Conservation (phyloP, 2,888 invertebrate genomes). For the Taenaris catops region DNA sequence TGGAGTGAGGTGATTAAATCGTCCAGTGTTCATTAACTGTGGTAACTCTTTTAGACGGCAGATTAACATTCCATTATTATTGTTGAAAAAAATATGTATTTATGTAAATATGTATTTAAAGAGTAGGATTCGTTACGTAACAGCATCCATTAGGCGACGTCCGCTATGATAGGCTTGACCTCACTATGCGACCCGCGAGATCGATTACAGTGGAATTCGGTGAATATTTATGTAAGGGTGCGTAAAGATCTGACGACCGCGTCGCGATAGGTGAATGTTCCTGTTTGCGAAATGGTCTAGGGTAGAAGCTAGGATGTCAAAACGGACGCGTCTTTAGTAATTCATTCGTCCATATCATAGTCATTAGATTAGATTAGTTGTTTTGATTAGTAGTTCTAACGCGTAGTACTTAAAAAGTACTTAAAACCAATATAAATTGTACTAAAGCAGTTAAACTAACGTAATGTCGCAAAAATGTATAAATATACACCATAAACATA, state of each 20-base stretch:
- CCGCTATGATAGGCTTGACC: too few relatives aligned
- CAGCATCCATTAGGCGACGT: constrained; percentile 16
- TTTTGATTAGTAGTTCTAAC: constrained; percentile 30
- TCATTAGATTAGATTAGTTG: constrained; percentile 58
- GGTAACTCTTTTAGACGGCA: constrained; percentile 39
- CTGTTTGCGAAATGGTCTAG: too few relatives aligned
- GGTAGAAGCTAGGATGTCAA: too few relatives aligned
- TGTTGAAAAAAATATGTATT: constrained; percentile 14
- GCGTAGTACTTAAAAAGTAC: constrained; percentile 68
- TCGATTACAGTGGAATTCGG: too few relatives aligned
- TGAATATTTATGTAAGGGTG: too few relatives aligned
- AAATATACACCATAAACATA: constrained; percentile 21
- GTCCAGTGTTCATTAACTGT: constrained; percentile 55
- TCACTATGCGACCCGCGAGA: too few relatives aligned
- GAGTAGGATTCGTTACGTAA: constrained; percentile 20
- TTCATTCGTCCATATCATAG: constrained; percentile 75
- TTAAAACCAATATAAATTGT: constrained; percentile 31
- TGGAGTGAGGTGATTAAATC: constrained; percentile 16
- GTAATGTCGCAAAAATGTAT: constrained; percentile 20
- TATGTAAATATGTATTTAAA: constrained; percentile 21
- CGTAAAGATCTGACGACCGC: too few relatives aligned
- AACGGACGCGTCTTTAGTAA: constrained; percentile 17
- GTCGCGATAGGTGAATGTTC: too few relatives aligned
- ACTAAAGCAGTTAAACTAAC: constrained; percentile 4
- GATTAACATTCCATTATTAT: constrained; percentile 43